These are phyloP conservation scores for Alentia gelatinosa DNA, from an alignment of 2,888 invertebrate species.

Conservation along the genomic window DNA sequence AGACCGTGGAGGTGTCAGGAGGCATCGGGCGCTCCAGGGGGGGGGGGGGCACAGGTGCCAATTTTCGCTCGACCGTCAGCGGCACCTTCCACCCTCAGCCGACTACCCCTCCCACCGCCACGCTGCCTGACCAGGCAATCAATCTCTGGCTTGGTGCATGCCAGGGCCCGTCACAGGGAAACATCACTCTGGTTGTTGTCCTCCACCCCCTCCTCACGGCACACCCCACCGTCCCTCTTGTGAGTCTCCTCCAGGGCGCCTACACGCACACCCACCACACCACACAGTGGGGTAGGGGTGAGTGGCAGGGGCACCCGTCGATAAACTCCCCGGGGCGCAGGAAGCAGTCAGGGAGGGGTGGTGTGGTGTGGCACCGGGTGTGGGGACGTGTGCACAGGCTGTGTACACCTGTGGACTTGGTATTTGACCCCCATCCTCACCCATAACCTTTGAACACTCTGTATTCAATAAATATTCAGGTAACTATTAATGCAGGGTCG, in stretches of 20 bases:
- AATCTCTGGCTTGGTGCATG: not conserved
- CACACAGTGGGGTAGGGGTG: too few relatives aligned
- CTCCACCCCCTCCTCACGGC: not conserved
- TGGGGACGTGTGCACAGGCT: too few relatives aligned
- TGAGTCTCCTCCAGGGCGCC: not conserved
- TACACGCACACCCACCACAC: too few relatives aligned
- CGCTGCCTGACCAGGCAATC: not conserved
- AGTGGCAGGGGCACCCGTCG: too few relatives aligned
- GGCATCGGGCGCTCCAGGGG: not conserved
- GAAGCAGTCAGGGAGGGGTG: too few relatives aligned
- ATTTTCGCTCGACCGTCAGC: not conserved
- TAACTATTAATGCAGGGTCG: too few relatives aligned
- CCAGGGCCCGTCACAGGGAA: not conserved
- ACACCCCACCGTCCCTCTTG: not conserved
- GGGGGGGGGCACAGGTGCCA: not conserved
- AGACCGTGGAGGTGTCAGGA: not conserved
- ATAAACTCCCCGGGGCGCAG: too few relatives aligned
- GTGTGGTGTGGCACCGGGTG: too few relatives aligned
- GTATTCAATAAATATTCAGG: too few relatives aligned
- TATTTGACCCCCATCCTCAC: too few relatives aligned
- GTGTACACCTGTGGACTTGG: too few relatives aligned
- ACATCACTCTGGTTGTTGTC: not conserved
- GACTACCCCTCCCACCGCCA: not conserved
- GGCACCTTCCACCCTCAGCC: not conserved
- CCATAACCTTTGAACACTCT: too few relatives aligned